Evolutionary conservation across 2,113 vertebrate genomes (phyloP), one percentile per base, ranked within the genome.

Genomic region (Plecotus auritus): DNA sequence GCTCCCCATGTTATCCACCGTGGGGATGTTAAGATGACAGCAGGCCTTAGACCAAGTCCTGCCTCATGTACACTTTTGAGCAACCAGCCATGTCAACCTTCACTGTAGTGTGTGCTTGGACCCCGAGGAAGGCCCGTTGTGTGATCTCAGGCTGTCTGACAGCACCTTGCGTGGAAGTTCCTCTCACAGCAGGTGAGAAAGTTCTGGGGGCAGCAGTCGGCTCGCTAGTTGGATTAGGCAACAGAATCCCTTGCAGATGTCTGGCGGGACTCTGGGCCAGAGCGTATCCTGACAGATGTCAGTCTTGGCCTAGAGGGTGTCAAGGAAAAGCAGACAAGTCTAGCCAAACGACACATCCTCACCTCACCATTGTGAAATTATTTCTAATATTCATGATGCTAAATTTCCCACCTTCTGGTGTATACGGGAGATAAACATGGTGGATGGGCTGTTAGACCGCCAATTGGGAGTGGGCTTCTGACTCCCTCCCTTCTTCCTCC

Each of bases 391-490:
- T 49, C 13, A 11, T 8, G 35, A 20, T 42, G 5, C 66, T 42
- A 1, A 30, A 45, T 76, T 82, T 76, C 90, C 18, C 47, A n/a
- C 67, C n/a, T 30, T 56, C 47, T 14, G 56, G 37, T 37, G 5
- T 2, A 2, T n/a, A 1, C 7, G 35, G 49, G 73, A 61, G 47
- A 69, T 61, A 74, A 49, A 69, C 42, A 56, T 67, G 37, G 47
- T 1, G 0, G 42, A 28, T 0, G 1, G 4, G 47, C n/a, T 26
- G 0, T 28, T 6, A 67, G 66, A 8, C 4, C 2, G 9, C n/a
- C 56, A 7, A 0, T 2, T 30, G 59, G 17, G 26, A 18, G 54
- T 42, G 42, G 64, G 61, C 35, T 35, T 54, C 82, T 70, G 30
- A 47, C 16, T 13, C 8, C 2, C 18, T 59, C 23, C 54, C 22